Base-by-base conservation (phyloP, 2,113 vertebrate genomes). In the Dipodomys spectabilis region DNA sequence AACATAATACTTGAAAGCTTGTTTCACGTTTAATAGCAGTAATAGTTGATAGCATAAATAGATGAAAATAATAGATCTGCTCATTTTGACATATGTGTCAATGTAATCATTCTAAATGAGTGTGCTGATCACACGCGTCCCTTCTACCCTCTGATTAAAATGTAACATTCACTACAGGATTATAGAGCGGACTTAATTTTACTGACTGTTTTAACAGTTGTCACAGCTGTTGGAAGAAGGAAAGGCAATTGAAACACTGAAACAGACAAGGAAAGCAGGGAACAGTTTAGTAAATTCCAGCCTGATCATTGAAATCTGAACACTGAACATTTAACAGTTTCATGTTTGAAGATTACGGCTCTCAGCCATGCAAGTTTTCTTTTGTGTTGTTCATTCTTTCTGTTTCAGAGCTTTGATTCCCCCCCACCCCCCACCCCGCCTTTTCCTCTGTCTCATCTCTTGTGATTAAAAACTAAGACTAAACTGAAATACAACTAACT, bases 151-250 rank as follows among this genome's bases (percentile, higher is more conserved):
- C 98, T 98, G 98, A 98, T 98, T 98, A 98, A 98, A 98, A 98
- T 98, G 98, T 98, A 98, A 98, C 97, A 85, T 98, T 98, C 98
- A 98, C 98, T 98, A 96, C 98, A 98, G 98, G 98, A 98, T 98
- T 98, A 98, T 96, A 98, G 97, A 98, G 98, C 96, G 69, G 98
- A 98, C 98, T 98, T 98, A 98, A 98, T 98, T 98, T 98, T 98
- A 98, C 98, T 97, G 98, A 98, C 98, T 98, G 98, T 98, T 98
- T 98, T 98, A 98, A 98, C 98, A 98, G 98, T 98, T 98, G 98
- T 98, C 98, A 98, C 98, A 98, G 98, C 98, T 98, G 98, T 98
- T 98, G 98, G 97, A 95, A 98, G 97, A 97, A 96, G 97, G 98
- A 97, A 98, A 98, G 97, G 97, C 98, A 97, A 98, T 98, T 98